Percentiles rank a stretch among this genome's conserved stretches.
Evolutionary conservation across 2,888 invertebrate genomes (phyloP).

Genomic region (Luperina testacea): DNA sequence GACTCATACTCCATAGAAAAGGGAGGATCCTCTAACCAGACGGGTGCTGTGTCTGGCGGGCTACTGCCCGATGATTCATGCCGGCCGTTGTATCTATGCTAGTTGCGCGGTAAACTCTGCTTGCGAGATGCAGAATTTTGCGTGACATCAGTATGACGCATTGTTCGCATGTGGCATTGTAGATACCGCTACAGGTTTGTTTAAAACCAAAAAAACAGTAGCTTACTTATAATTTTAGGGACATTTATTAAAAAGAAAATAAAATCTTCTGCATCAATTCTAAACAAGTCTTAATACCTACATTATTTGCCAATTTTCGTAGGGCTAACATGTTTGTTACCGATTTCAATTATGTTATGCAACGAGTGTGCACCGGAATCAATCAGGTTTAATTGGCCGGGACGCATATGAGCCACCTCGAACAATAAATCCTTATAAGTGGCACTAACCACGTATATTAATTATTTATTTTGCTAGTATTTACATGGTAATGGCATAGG

Average conservation of each 20-base stretch:
- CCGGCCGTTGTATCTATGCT: no score
- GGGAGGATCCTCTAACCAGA: no score
- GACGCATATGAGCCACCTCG: conserved; percentile 14
- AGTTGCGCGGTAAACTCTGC: no score
- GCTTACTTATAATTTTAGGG: not conserved
- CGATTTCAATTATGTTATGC: conserved; percentile 39
- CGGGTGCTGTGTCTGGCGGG: no score
- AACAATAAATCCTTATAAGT: conserved; percentile 55
- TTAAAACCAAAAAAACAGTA: not conserved
- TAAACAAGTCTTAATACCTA: not conserved
- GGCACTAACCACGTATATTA: conserved; percentile 22
- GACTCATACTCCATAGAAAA: no score
- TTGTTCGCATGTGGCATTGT: no score
- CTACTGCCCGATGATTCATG: no score
- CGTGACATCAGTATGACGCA: no score
- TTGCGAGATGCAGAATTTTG: no score
- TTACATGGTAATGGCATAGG: not conserved
- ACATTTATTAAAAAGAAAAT: not conserved
- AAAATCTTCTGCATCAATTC: not conserved
- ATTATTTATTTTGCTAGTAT: conserved; percentile 46
- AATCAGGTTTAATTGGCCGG: conserved; percentile 50
- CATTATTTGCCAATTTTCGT: not conserved
- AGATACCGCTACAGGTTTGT: not conserved
- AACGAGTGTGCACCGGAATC: conserved; percentile 34
- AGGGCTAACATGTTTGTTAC: not conserved